Base-by-base conservation (phyloP, 1,140 invertebrate species). In the Pteromalus puparum region DNA sequence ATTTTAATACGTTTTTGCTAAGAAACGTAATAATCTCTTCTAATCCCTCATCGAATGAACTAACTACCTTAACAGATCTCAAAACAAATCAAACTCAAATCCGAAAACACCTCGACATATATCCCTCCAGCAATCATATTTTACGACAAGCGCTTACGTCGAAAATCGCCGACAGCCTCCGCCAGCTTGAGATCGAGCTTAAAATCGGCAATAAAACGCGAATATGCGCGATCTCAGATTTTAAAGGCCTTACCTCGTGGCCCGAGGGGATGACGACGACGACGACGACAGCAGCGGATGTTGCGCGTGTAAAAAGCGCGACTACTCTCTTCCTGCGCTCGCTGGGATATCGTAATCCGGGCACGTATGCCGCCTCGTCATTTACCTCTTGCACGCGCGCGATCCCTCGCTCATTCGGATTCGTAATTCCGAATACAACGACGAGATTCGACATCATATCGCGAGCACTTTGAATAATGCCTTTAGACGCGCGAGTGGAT, bases 131-230 rank as follows among this genome's bases (percentile, higher is more conserved):
- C 61, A 78, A 72, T 30, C 67, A 30, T 70, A 28, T 83, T 67
- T 83, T 78, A 72, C 28, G n/a, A 21, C 21, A 21, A 42, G 34
- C 12, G 10, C 30, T 70, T 70, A 70, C 67, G 21, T 30, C 30
- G 9, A 24, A 83, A 67, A 83, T 83, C 73, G 72, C 18, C 30
- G 30, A 68, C 24, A 42, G 81, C 48, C 46, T 18, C 48, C 48
- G 48, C n/a, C 38, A 18, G 38, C 76, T 83, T 88, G 91, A 90
- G 89, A 92, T 92, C 90, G 92, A 88, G 89, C 91, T 93, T 93
- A 92, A 92, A 93, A 92, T 89, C 91, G 89, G 89, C 91, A 92
- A 93, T 93, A 93, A 93, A 89, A 93, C 89, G 74, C 89, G 89
- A 90, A 88, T 91, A 92, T 90, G 90, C 89, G 89, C 90, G 89